Percentiles rank a stretch among this genome's conserved stretches.
These are phyloP conservation scores for Cercopithecus mona DNA, from an alignment of 2,113 vertebrate species.

Conservation along the genomic window DNA sequence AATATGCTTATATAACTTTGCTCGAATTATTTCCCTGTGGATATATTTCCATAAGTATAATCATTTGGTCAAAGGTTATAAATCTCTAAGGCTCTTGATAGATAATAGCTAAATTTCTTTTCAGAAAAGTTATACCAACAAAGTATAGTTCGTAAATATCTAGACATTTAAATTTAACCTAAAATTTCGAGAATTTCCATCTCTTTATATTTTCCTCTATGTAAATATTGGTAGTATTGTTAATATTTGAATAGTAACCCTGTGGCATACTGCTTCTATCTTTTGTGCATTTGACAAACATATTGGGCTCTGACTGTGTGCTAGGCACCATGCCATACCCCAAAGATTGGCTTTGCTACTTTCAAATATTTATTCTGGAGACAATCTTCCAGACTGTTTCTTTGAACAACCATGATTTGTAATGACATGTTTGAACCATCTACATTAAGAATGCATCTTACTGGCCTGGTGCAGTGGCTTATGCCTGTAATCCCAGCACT, in stretches of 20 bases:
- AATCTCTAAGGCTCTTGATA: constrained; percentile 19
- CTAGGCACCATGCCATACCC: background rate
- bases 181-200: constrained; percentile 17
- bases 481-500: too few species aligned
- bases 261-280: background rate
- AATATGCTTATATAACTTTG: background rate
- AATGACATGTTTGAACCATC: background rate
- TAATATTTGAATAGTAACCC: background rate
- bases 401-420: background rate
- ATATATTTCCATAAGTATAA: background rate
- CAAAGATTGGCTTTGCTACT: background rate
- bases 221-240: background rate
- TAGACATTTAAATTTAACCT: constrained; percentile 9
- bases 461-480: too few species aligned
- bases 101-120: constrained; percentile 33
- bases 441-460: background rate
- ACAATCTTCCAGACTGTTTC: background rate
- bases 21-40: background rate
- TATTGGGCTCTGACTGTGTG: background rate
- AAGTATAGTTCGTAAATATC: background rate
- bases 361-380: constrained; percentile 2
- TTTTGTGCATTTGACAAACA: constrained; percentile 2
- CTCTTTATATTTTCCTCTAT: constrained; percentile 1
- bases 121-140: background rate
- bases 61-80: background rate